phyloP scores from a whole-genome alignment of 2,113 vertebrate species.

The Patagioenas fasciata region DNA sequence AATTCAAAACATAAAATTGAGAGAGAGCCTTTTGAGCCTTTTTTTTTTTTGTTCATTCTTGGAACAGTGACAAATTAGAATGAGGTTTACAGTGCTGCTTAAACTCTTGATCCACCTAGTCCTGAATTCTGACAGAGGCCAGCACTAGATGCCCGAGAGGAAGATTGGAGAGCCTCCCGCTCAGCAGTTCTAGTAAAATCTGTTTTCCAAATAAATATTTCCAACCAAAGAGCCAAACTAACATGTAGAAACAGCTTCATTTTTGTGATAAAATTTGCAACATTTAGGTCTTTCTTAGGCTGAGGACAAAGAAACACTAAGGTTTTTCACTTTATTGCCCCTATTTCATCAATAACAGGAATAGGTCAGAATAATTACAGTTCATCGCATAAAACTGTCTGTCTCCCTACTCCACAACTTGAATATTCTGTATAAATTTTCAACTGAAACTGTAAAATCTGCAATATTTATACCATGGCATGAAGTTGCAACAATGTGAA shows the following conservation, averaged over 20 bases:
- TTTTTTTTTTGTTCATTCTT: background rate
- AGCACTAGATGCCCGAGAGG: background rate
- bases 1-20: background rate
- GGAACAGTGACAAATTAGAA: background rate
- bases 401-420: background rate
- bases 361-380: constrained; percentile 27
- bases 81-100: background rate
- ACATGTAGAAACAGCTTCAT: background rate
- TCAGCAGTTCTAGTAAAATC: background rate
- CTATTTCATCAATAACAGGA: constrained; percentile 8
- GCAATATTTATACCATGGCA: background rate
- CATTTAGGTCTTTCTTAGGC: background rate
- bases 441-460: constrained; percentile 13
- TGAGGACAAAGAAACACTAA: constrained; percentile 5
- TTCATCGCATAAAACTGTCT: background rate
- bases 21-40: too few species aligned
- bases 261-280: background rate
- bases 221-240: background rate
- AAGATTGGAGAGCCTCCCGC: background rate
- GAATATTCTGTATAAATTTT: constrained; percentile 37
- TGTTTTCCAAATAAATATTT: background rate
- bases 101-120: background rate
- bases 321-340: constrained; percentile 2
- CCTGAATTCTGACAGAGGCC: background rate
- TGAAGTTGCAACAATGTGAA: background rate